phyloP scores from a whole-genome alignment of 53 echinoderm and acorn worm genomes.

The Patiria pectinifera region DNA sequence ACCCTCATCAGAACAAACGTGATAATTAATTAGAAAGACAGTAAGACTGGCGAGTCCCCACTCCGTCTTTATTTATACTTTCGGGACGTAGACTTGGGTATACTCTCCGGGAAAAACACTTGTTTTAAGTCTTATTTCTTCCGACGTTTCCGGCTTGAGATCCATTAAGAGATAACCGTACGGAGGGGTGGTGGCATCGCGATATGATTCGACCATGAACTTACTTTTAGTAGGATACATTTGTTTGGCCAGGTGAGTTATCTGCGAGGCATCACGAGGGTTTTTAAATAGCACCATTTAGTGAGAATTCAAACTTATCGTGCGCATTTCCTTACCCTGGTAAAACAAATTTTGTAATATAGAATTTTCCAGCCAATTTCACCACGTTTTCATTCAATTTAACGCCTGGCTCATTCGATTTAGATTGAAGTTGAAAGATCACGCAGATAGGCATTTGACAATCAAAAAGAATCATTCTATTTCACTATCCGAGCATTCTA shows the following conservation, averaged over 20 bases:
- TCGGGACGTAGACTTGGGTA: constrained; percentile 60
- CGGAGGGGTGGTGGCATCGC: constrained; percentile 58
- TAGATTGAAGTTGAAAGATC: no score
- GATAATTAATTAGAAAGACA: no score
- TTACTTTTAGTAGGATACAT: constrained; percentile 72
- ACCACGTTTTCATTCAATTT: no score
- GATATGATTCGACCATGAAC: constrained; percentile 74
- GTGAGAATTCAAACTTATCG: constrained; percentile 75
- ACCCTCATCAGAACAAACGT: no score
- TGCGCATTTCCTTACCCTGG: constrained; percentile 70
- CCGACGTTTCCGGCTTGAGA: constrained; percentile 69
- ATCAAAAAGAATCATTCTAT: no score
- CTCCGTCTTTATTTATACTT: constrained; percentile 13
- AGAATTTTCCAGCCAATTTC: no score
- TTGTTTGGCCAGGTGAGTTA: constrained; percentile 75
- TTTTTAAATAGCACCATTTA: constrained; percentile 80
- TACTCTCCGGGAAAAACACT: constrained; percentile 69
- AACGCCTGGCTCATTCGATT: no score
- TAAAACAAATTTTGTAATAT: constrained; percentile 76
- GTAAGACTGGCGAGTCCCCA: no score
- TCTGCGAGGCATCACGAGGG: constrained; percentile 76
- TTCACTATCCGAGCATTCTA: no score
- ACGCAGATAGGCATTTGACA: no score
- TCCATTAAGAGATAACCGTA: constrained; percentile 75
- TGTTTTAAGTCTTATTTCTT: constrained; percentile 62